Conservation (phyloP, 2,113 vertebrate genomes). For the Perccottus glenii region DNA sequence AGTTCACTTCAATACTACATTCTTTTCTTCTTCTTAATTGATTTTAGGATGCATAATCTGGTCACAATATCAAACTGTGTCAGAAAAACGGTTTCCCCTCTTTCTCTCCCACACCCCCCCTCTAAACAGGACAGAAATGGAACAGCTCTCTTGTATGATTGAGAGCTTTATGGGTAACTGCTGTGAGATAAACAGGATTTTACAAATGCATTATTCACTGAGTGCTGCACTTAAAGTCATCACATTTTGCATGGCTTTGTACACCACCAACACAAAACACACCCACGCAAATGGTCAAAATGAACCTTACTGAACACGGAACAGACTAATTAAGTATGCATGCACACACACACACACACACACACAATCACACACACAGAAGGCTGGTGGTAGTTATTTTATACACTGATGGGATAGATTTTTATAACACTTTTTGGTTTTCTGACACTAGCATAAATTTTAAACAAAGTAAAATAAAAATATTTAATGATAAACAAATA, state of each 20-base stretch:
- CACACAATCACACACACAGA: constrained; percentile 11
- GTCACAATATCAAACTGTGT: neutral
- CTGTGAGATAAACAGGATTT: constrained; percentile 27
- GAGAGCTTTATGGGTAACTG: constrained; percentile 38
- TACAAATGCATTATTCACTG: constrained; percentile 62
- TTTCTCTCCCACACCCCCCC: constrained; percentile 2
- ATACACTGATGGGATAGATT: neutral
- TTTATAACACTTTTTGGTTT: neutral
- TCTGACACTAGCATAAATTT: neutral
- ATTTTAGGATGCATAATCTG: constrained; percentile 10
- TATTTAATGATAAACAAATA: neutral
- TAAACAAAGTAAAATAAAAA: neutral
- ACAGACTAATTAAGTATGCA: too few species aligned
- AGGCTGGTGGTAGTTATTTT: neutral
- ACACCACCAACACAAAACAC: constrained; percentile 54
- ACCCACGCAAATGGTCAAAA: constrained; percentile 48
- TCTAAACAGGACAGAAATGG: constrained; percentile 29
- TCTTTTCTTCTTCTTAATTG: constrained; percentile 18
- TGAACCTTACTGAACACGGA: neutral
- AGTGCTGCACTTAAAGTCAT: constrained; percentile 42
- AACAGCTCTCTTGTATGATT: constrained; percentile 28
- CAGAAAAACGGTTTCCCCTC: neutral
- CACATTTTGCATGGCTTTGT: constrained; percentile 32
- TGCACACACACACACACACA: neutral
- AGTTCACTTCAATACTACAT: constrained; percentile 23